Percentiles rank a stretch among this genome's conserved stretches.
These are phyloP conservation scores for Engraulis encrasicolus DNA, from an alignment of 2,113 vertebrate genomes.

Conservation along the genomic window DNA sequence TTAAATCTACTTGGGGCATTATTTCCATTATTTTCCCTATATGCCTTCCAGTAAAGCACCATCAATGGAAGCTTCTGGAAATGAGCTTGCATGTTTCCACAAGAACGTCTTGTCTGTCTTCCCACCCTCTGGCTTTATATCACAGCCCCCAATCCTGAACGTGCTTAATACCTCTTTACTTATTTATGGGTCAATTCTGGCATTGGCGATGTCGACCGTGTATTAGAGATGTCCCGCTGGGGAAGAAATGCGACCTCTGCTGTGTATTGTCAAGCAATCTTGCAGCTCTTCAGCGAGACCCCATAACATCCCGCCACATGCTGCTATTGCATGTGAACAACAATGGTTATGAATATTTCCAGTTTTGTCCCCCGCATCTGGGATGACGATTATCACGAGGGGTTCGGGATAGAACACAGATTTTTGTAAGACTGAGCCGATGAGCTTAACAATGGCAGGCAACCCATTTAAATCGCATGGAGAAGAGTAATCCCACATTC, in stretches of 20 bases:
- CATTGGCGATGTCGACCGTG: slow-evolving; percentile 55
- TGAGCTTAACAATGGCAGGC: slow-evolving; percentile 59
- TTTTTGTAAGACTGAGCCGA: slow-evolving; percentile 56
- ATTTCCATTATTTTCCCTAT: neutral
- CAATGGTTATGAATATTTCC: slow-evolving; percentile 64
- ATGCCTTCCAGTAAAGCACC: neutral
- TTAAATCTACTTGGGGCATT: slow-evolving; percentile 7
- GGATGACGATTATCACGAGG: slow-evolving; percentile 62
- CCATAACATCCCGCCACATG: slow-evolving; percentile 54
- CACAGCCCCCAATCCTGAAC: neutral
- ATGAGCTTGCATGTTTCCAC: neutral
- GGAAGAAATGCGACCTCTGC: slow-evolving; percentile 67
- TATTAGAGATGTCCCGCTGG: slow-evolving; percentile 64
- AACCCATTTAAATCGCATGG: slow-evolving; percentile 65
- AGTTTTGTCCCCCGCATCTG: slow-evolving; percentile 53
- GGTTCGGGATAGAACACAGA: slow-evolving; percentile 57
- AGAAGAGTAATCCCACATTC: slow-evolving; percentile 73
- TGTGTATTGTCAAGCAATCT: slow-evolving; percentile 62
- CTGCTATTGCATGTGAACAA: slow-evolving; percentile 64
- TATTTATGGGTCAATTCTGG: slow-evolving; percentile 28
- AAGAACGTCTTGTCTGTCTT: neutral
- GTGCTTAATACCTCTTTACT: slow-evolving; percentile 11
- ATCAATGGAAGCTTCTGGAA: neutral
- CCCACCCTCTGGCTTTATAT: neutral
- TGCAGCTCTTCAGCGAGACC: slow-evolving; percentile 65